Base-by-base conservation (phyloP, 2,113 vertebrate species). In the Pygoscelis antarcticus region DNA sequence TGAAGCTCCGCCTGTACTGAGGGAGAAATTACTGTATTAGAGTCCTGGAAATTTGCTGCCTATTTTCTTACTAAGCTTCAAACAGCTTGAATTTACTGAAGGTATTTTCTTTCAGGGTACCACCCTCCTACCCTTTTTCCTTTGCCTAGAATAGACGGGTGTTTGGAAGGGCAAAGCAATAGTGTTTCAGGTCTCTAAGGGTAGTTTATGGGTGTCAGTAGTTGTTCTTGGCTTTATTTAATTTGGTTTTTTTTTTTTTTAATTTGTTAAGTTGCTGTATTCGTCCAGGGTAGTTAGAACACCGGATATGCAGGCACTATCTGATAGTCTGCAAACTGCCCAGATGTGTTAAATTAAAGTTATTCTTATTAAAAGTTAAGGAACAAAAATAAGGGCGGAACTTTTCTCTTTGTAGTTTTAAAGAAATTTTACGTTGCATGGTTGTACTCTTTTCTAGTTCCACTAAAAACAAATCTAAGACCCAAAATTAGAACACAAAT, bases 281-380 rank as follows among this genome's bases (percentile, higher is more conserved):
- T 93, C 83, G 47, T 77, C 64, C 55, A 51, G 38, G 26, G 17
- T 52, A 30, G 42, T 87, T 69, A 55, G n/a, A 92, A 70, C 32
- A 44, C n/a, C 3, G 2, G 38, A 70, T 81, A 77, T 58, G 14
- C 61, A 58, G 42, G n/a, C 76, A 66, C 40, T 74, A 19, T 83
- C 80, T 87, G 47, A 64, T 64, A 55, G 57, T 60, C 89, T 90
- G 78, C 70, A 87, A 93, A 57, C 60, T 70, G 47, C 44, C 42
- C 71, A 89, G 60, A 84, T 75, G 46, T 87, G 58, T 65, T 65
- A 91, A 91, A 96, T 87, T 72, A 70, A 89, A 85, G 49, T 83
- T 87, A 70, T 70, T 64, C 61, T 60, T 66, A 71, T 57, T 84
- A 65, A 79, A 94, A 34, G 14, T 66, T 78, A 34, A 64, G 18